Base-by-base conservation (phyloP, 2,113 vertebrate genomes). In the Ceratotherium simum region DNA sequence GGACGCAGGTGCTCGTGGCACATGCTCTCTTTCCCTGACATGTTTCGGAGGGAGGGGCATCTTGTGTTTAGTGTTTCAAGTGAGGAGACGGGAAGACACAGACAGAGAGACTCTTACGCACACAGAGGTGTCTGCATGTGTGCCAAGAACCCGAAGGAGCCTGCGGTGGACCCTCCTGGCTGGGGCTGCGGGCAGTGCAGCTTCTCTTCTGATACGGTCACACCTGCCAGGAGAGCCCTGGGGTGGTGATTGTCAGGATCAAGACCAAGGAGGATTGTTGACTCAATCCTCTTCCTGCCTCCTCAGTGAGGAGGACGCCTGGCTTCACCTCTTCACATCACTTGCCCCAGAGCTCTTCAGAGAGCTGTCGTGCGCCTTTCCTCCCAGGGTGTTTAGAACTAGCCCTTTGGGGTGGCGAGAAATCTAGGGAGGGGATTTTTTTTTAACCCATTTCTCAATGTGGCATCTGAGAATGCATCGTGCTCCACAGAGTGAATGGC, bases 251-350 rank as follows among this genome's bases (percentile, higher is more conserved):
- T 67, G 69, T 54, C 86, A 84, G 93, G 95, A 87, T 46, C 75
- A 60, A 69, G 86, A 97, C 51, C 96, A 72, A 65, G 95, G 6
- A 93, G 83, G 80, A 29, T 75, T 91, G 91, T 96, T 96, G 95
- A 97, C 92, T 90, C 90, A 96, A 67, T 94, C 36, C 58, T 96
- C 97, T 91, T 90, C 67, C 10, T 83, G 87, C 79, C 96, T 97
- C 67, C 64, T 65, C 42, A 84, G 87, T 48, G 67, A 79, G 64
- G 56, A 96, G 90, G 62, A 31, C 88, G 88, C 73, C 96, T 96
- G 95, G 93, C 86, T 83, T 96, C 20, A 46, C 83, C 58, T 91
- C 27, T 78, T 79, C 36, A 78, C 64, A 23, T 21, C 82, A 90
- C 97, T 97, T 97, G 96, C 75, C 86, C 12, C 27, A 14, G 31